Percentiles rank a stretch among this genome's conserved stretches.
These are phyloP conservation scores for Equus quagga DNA, from an alignment of 2,113 vertebrate genomes.

Conservation along the genomic window DNA sequence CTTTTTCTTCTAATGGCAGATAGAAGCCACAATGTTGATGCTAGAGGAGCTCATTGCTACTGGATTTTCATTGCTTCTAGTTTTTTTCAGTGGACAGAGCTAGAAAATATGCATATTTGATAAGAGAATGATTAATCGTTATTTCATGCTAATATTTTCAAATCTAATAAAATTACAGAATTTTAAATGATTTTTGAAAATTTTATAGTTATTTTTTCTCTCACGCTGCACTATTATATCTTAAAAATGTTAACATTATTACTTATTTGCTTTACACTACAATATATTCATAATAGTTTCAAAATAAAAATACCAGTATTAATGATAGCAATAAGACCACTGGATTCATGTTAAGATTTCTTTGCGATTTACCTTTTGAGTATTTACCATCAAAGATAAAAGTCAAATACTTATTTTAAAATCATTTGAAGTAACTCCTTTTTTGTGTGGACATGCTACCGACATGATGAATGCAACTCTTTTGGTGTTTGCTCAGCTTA, in stretches of 20 bases:
- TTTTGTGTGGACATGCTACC: background rate
- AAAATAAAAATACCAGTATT: conserved; percentile 7
- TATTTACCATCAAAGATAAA: background rate
- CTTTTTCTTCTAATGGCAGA: background rate
- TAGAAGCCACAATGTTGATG: background rate
- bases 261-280: background rate
- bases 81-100: background rate
- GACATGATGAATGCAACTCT: background rate
- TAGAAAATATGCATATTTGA: background rate
- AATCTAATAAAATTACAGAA: background rate
- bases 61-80: background rate
- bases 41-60: background rate
- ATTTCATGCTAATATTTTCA: background rate
- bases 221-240: background rate
- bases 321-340: background rate
- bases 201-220: background rate
- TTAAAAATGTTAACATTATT: background rate
- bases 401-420: conserved; percentile 28
- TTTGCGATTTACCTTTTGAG: background rate
- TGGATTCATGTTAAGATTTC: background rate
- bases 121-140: background rate
- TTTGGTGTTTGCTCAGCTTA: background rate
- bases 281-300: background rate
- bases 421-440: background rate
- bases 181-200: background rate